Evolutionary conservation across 2,113 vertebrate species (phyloP), one percentile per base, ranked within the genome.

Genomic region (Gavia stellata): DNA sequence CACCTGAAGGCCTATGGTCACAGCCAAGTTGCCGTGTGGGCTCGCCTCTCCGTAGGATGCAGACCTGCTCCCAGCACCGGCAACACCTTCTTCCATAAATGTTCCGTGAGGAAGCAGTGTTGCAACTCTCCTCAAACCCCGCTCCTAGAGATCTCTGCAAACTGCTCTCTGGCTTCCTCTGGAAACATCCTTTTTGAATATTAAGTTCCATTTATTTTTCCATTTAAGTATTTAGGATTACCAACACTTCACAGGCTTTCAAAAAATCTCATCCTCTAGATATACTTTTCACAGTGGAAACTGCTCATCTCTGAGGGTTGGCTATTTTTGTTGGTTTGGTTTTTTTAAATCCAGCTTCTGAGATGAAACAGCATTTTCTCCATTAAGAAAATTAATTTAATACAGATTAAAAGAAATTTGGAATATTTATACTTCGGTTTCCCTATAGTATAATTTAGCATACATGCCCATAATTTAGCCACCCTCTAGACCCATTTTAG

Each of bases 1-100:
- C 56, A 28, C 33, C 21, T 49, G 68, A 25, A 58, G 59, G 17
- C 26, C 34, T 29, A 0, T 10, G 38, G 56, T 62, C 33, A 29
- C 55, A 78, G 59, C 28, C 34, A 14, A 10, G 33, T 0, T 62
- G 36, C 55, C 2, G 0, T 0, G 3, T 4, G 59, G n/a, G 12
- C 24, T 10, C 66, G 15, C 2, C 34, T 12, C n/a, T 52, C 53
- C 1, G 1, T 77, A 34, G 55, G 29, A 55, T 28, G 26, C 63
- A 59, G 58, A 42, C 6, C 62, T 63, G 71, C 67, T 55, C 29
- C 28, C 17, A 3, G 31, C 16, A 40, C 1, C 3, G 1, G n/a
- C 70, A 52, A 29, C 26, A 9, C 23, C 55, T 44, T 18, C 65
- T 17, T 17, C 86, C 81, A 29, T 2, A 12, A 56, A 23, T 16